Base-by-base conservation (phyloP, 2,113 vertebrate species). In the Zosterops borbonicus region DNA sequence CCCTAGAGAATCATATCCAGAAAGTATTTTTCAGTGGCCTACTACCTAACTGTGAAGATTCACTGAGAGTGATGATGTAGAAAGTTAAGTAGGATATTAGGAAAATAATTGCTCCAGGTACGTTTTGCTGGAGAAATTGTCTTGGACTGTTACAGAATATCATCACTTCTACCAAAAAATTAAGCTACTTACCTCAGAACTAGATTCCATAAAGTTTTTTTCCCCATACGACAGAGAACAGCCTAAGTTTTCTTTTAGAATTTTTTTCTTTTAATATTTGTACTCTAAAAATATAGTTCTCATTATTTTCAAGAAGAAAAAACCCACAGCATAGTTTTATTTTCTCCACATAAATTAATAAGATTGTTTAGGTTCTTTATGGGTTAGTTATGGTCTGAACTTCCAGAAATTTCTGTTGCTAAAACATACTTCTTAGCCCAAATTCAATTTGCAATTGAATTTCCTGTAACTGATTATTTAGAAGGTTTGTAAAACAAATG, bases 401-500 rank as follows among this genome's bases (percentile, higher is more conserved):
- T 63, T 73, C 11, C 56, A 76, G 77, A 74, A 78, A 70, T 91
- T 76, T 82, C 59, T 89, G 27, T 64, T 33, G 46, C 18, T 92
- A 56, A 58, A 91, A 39, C 37, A 71, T 9, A 62, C 9, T 58
- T 55, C 28, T 62, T 63, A 77, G 49, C 18, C 35, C 33, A 83
- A 75, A 59, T 65, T 92, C 49, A 35, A 42, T 87, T 55, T 83
- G 56, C 85, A 94, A 94, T 90, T 65, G 42, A 80, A 76, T 95
- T 91, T 86, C 60, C 28, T 76, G 35, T 82, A 91, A 79, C 33
- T 88, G 92, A 65, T 82, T 76, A 86, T 91, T 97, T 58, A 86
- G 59, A 83, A 92, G 35, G 31, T 50, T 92, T 86, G 86, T 87
- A 71, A 96, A 96, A 95, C 58, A 95, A 92, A 74, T 70, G 84